These are phyloP conservation scores for Progne subis DNA, from an alignment of 2,113 vertebrate species.

Conservation along the genomic window DNA sequence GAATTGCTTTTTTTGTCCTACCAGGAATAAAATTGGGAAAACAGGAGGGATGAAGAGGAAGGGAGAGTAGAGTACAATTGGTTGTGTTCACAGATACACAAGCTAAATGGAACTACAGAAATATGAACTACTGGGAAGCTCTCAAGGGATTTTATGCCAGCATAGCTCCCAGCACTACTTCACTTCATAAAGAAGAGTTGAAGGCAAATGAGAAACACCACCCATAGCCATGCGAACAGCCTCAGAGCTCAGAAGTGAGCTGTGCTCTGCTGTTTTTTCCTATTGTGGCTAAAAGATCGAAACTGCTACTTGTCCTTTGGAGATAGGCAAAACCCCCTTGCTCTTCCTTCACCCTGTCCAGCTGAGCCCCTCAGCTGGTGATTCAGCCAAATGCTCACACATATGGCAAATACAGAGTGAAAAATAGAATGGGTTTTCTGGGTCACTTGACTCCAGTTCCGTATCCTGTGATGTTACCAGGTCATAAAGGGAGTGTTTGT, in stretches of 20 bases:
- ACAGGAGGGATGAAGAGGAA: neutral
- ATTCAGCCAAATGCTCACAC: neutral
- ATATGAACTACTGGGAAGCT: neutral
- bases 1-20: neutral
- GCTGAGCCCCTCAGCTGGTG: neutral
- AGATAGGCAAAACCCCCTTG: neutral
- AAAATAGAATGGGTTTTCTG: slow-evolving; percentile 14
- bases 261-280: neutral
- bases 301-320: neutral
- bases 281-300: neutral
- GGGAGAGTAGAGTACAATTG: neutral
- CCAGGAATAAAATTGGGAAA: slow-evolving; percentile 8
- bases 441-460: neutral
- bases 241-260: neutral
- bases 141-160: neutral
- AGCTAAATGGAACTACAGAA: slow-evolving; percentile 6
- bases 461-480: neutral
- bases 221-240: neutral
- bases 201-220: neutral
- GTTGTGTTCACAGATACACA: slow-evolving; percentile 5
- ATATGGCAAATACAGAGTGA: neutral
- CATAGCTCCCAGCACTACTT: neutral
- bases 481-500: neutral
- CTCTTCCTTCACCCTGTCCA: neutral
- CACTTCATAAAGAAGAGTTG: neutral